Evolutionary conservation across 2,888 invertebrate genomes (phyloP).

Genomic region (Euclidia mi): DNA sequence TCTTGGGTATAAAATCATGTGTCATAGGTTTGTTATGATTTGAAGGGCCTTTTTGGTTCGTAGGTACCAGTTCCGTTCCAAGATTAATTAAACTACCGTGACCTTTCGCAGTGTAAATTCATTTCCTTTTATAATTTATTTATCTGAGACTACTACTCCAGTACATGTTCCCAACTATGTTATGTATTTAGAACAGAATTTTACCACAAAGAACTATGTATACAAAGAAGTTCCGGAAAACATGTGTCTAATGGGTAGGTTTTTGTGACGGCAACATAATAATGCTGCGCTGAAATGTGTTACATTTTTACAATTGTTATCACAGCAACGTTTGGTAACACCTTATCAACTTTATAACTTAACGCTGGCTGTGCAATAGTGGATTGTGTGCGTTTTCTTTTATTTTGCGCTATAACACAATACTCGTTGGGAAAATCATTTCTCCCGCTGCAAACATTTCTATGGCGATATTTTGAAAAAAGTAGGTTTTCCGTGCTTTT

Average conservation of each 20-base stretch:
- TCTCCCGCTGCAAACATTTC: conserved; percentile 29
- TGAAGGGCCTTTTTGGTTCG: no score
- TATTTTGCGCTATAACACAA: conserved; percentile 33
- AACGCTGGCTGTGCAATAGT: conserved; percentile 30
- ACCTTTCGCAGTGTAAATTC: no score
- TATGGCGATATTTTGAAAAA: conserved; percentile 27
- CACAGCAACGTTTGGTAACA: conserved; percentile 32
- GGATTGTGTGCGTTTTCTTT: conserved; percentile 39
- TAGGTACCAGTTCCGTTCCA: no score
- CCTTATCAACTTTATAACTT: conserved; percentile 48
- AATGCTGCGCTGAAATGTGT: conserved; percentile 15
- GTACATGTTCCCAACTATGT: no score
- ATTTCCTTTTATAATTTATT: no score
- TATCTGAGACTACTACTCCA: no score
- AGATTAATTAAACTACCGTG: no score
- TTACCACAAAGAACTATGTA: neutral
- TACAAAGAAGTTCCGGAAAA: conserved; percentile 35
- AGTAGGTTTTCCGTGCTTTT: conserved; percentile 32
- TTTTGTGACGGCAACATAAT: conserved; percentile 29
- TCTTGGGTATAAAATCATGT: no score
- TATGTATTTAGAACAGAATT: neutral
- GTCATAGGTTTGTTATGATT: no score
- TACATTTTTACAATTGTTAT: no score
- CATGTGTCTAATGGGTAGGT: conserved; percentile 30
- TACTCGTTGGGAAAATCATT: conserved; percentile 29